These are phyloP conservation scores for Cebus imitator DNA, from an alignment of 2,113 vertebrate genomes.

Conservation along the genomic window DNA sequence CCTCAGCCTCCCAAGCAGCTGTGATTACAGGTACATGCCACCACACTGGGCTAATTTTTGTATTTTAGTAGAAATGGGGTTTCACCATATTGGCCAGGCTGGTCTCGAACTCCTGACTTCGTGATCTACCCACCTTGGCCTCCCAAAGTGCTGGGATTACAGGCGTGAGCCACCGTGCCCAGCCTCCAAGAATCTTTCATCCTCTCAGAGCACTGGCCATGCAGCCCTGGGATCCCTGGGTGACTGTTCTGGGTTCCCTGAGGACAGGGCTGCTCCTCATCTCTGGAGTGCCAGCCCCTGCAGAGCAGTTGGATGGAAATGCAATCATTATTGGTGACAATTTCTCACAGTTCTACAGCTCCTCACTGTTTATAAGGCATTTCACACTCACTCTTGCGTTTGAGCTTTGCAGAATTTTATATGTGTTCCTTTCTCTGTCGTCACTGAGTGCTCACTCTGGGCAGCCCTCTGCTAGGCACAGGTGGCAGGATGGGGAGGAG, in stretches of 20 bases:
- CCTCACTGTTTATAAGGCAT: accelerated
- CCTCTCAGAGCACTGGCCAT: accelerated
- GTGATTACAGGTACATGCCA: too few relatives aligned
- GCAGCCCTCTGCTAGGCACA: not conserved
- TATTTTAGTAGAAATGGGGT: too few relatives aligned
- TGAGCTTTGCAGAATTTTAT: not conserved
- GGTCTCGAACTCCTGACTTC: too few relatives aligned
- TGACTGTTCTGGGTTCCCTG: not conserved
- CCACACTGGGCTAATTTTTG: too few relatives aligned
- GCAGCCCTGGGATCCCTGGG: not conserved
- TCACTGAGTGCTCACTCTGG: not conserved
- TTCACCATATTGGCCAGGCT: too few relatives aligned
- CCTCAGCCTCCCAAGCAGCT: too few relatives aligned
- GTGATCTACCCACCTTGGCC: too few relatives aligned
- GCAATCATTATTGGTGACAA: accelerated
- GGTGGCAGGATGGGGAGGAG: not conserved
- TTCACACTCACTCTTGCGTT: not conserved
- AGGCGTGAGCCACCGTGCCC: too few relatives aligned
- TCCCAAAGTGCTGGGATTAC: too few relatives aligned
- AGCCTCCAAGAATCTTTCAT: not conserved
- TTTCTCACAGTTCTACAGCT: accelerated
- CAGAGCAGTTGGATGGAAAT: not conserved
- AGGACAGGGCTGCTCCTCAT: not conserved
- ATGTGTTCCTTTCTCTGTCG: not conserved
- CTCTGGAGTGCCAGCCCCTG: not conserved